A percentile compares a stretch with the other conserved stretches of the same genome.
Conservation (phyloP, 2,797 vertebrate species). For the Halcyon smyrnensis region DNA sequence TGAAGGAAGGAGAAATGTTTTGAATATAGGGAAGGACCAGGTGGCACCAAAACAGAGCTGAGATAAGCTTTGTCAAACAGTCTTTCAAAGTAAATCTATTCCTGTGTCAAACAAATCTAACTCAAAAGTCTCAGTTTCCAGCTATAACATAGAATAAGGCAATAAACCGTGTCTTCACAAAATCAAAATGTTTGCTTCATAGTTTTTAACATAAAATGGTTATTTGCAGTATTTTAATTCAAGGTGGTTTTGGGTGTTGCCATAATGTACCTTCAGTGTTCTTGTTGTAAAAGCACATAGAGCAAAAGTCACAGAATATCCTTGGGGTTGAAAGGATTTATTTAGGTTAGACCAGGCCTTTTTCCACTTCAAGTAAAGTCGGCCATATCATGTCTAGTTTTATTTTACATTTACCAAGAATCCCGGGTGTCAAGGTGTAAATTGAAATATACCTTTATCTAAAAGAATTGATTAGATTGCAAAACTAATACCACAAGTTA, state of each 20-base stretch:
- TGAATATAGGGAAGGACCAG: constrained; percentile 40
- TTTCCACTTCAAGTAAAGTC: constrained; percentile 56
- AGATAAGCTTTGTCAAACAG: constrained; percentile 53
- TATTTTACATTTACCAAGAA: constrained; percentile 71
- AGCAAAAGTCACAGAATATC: constrained; percentile 64
- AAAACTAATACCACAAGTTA: constrained; percentile 51
- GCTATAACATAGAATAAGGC: constrained; percentile 73
- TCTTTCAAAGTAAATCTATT: constrained; percentile 46
- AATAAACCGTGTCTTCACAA: constrained; percentile 76
- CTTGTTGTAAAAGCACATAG: constrained; percentile 71
- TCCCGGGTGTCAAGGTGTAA: constrained; percentile 73
- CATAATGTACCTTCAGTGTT: constrained; percentile 79
- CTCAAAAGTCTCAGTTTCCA: constrained; percentile 70
- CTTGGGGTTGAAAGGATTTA: constrained; percentile 47
- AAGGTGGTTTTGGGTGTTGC: constrained; percentile 74
- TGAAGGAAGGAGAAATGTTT: constrained; percentile 64
- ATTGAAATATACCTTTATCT: constrained; percentile 64
- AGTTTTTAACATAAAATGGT: constrained; percentile 66
- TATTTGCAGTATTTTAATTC: constrained; percentile 60
- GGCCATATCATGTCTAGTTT: constrained; percentile 53
- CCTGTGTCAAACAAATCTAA: constrained; percentile 66
- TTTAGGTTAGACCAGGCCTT: constrained; percentile 60
- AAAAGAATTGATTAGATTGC: constrained; percentile 67
- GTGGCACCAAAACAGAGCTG: constrained; percentile 63
- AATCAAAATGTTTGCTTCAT: constrained; percentile 65